These are phyloP conservation scores for Entomobrya proxima DNA, from an alignment of 2,888 invertebrate genomes.

Conservation along the genomic window DNA sequence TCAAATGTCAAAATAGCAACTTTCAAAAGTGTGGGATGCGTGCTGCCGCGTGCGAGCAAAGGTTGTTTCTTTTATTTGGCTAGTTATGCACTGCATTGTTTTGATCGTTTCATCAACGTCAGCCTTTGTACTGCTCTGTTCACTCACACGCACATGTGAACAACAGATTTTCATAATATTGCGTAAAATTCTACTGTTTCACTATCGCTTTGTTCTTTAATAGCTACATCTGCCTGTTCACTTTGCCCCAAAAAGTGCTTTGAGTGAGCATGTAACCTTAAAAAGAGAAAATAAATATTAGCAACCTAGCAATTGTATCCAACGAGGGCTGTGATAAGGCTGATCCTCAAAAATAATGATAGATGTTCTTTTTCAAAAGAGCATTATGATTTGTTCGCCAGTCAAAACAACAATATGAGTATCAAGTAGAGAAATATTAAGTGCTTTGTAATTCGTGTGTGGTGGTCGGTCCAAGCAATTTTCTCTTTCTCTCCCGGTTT, in stretches of 20 bases:
- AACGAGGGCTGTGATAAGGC: conserved; percentile 3
- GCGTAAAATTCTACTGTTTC: too few relatives aligned
- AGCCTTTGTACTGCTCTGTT: too few relatives aligned
- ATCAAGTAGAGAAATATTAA: conserved; percentile 20
- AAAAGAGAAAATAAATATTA: background rate
- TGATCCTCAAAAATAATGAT: background rate
- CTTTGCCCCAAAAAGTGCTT: too few relatives aligned
- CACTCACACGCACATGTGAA: too few relatives aligned
- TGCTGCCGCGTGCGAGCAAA: conserved; percentile 1
- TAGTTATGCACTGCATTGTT: background rate
- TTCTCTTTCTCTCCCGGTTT: conserved; percentile 14
- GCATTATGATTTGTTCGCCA: background rate
- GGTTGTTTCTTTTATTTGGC: background rate
- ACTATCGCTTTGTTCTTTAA: too few relatives aligned
- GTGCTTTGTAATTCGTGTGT: conserved; percentile 55
- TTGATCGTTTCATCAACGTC: conserved; percentile 39
- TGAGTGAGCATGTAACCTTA: too few relatives aligned
- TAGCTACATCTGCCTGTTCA: too few relatives aligned
- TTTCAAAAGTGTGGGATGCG: conserved; percentile 16
- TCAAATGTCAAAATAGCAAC: conserved; percentile 12
- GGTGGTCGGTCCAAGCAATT: conserved; percentile 37
- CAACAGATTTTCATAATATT: too few relatives aligned
- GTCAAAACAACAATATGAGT: conserved; percentile 11
- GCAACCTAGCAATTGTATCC: background rate
- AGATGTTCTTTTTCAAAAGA: background rate